Evolutionary conservation across 2,797 vertebrate genomes (phyloP).

Genomic region (Esox masquinongy): DNA sequence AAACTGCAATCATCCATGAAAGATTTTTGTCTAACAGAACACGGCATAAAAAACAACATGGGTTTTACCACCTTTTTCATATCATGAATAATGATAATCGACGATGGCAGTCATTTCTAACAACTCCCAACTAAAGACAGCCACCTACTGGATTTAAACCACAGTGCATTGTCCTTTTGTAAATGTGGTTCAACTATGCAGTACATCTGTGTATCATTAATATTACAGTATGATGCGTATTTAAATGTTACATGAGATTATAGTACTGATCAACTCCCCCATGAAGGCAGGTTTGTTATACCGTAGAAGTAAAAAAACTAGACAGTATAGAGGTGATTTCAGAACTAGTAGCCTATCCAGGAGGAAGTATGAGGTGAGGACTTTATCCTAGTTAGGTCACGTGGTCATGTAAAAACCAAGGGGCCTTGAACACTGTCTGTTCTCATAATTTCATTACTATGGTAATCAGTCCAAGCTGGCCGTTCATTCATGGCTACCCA

Average conservation of each 20-base stretch:
- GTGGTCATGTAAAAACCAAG: neutral
- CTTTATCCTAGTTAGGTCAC: neutral
- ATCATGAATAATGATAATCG: neutral
- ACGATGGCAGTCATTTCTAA: neutral
- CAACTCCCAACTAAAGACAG: slow-evolving; percentile 1
- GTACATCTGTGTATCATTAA: neutral
- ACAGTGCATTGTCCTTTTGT: neutral
- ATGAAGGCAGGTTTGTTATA: neutral
- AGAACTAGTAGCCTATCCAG: neutral
- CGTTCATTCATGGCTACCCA: neutral
- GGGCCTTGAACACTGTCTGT: neutral
- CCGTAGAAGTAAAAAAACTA: neutral
- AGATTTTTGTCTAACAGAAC: neutral
- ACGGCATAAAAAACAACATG: neutral
- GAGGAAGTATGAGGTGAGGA: neutral
- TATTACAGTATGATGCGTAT: neutral
- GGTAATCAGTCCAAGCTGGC: too few relatives aligned
- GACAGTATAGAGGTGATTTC: neutral
- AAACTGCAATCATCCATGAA: neutral
- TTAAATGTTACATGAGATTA: slow-evolving; percentile 2
- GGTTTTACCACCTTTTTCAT: neutral
- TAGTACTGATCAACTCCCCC: too few relatives aligned
- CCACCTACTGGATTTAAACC: slow-evolving; percentile 18
- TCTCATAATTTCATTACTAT: neutral
- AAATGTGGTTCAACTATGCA: neutral